A percentile compares a stretch with the other conserved stretches of the same genome.
Conservation (phyloP, 2,888 invertebrate genomes). For the Agonopterix heracliana region DNA sequence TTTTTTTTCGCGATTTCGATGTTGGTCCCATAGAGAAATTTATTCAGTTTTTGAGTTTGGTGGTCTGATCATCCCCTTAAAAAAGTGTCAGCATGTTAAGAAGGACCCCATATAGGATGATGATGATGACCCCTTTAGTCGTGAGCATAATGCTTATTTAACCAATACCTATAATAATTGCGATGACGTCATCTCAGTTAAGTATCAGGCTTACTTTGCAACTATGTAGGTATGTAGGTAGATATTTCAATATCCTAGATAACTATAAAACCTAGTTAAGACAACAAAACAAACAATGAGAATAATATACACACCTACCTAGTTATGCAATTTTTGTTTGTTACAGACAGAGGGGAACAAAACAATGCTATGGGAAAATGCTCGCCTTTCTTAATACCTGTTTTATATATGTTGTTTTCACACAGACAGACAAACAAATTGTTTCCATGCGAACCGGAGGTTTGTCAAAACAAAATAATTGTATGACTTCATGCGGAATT, state of each 20-base stretch:
- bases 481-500: neutral
- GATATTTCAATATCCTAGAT: neutral
- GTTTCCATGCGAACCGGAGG: slow-evolving; percentile 18
- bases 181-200: too few species aligned
- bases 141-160: too few species aligned
- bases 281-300: neutral
- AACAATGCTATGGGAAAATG: slow-evolving; percentile 36
- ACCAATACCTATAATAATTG: too few species aligned
- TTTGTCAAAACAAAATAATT: slow-evolving; percentile 1
- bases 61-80: too few species aligned
- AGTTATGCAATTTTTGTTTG: slow-evolving; percentile 28
- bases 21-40: too few species aligned
- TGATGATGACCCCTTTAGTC: too few species aligned
- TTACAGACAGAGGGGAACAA: slow-evolving; percentile 19
- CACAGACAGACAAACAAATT: slow-evolving; percentile 14
- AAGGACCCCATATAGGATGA: too few species aligned
- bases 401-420: slow-evolving; percentile 4
- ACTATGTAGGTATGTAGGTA: neutral
- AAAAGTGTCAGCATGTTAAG: too few species aligned
- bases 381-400: slow-evolving; percentile 35
- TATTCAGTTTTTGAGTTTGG: too few species aligned
- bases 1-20: too few species aligned
- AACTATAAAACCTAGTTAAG: neutral
- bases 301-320: neutral
- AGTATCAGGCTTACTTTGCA: too few species aligned